These are phyloP conservation scores for Mastomys coucha DNA, from an alignment of 2,113 vertebrate genomes.

Conservation along the genomic window DNA sequence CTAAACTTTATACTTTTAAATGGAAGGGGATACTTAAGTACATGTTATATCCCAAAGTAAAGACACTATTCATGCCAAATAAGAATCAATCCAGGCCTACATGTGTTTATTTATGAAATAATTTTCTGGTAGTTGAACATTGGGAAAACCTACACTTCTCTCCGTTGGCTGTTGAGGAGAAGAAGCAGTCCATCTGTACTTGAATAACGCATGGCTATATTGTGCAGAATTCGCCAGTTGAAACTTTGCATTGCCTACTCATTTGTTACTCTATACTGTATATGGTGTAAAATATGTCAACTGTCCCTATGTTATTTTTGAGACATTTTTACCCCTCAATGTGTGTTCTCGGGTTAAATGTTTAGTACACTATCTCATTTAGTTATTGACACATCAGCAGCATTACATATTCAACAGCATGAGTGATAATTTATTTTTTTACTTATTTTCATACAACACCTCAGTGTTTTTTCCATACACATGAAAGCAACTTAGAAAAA, in stretches of 20 bases:
- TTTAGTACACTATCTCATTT: constrained; percentile 23
- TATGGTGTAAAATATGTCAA: background rate
- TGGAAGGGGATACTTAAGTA: background rate
- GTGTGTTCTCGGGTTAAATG: background rate
- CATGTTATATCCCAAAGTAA: background rate
- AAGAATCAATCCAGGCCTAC: background rate
- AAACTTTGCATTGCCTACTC: background rate
- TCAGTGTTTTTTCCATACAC: background rate
- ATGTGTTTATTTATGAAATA: background rate
- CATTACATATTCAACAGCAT: background rate
- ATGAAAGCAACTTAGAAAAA: background rate
- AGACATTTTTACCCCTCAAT: background rate
- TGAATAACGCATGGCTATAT: background rate
- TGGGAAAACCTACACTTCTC: background rate
- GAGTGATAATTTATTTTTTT: background rate
- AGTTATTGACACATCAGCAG: background rate
- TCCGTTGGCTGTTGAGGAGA: background rate
- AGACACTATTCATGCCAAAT: background rate
- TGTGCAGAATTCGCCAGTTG: background rate
- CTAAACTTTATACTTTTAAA: background rate
- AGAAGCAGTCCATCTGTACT: background rate
- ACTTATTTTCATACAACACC: background rate
- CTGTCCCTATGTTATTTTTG: background rate
- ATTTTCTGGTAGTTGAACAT: background rate
- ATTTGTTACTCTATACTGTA: background rate